Evolutionary conservation across 2,797 vertebrate genomes (phyloP), one percentile per base, ranked within the genome.

Genomic region (Falco cherrug): DNA sequence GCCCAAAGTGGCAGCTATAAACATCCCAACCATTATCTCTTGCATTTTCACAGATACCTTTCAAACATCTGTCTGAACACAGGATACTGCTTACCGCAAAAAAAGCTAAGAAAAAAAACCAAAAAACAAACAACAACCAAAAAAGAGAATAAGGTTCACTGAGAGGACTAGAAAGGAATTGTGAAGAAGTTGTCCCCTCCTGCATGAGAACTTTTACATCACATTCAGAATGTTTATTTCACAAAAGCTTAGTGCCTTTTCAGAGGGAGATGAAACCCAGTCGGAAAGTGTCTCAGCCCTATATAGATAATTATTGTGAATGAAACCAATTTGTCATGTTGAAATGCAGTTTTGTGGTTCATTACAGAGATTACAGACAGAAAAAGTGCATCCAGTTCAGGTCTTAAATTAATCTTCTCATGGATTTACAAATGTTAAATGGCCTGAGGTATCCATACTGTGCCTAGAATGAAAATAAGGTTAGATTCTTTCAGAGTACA

Each of bases 391-490:
- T 84, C 78, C 77, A 63, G n/a, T 61, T 89, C 63, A 95, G 61
- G 24, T 95, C 92, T 93, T 83, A 69, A 89, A 74, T 91, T 12
- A 95, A 78, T 56, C 83, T 90, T 84, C 64, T 85, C 41, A 54
- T 59, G 89, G 60, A 97, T 81, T 92, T 96, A 93, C 86, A 90
- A 93, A 76, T 35, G 13, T 82, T 68, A 73, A 87, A 83, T 73
- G 56, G 48, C 78, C 48, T 95, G 64, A 90, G 35, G 71, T 41
- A 22, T 18, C 50, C 61, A n/a, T 7, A 18, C 33, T 53, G 35
- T 83, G 76, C 48, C 45, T 65, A 75, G 56, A 93, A 88, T 87
- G 45, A 85, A 93, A 96, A 95, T 59, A 75, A 65, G n/a, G 61
- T 91, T 70, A 70, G 35, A 88, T 65, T 64, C n/a, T 71, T 94